Evolutionary conservation across 2,888 invertebrate genomes (phyloP).

Genomic region (Ptychoptera contaminata): DNA sequence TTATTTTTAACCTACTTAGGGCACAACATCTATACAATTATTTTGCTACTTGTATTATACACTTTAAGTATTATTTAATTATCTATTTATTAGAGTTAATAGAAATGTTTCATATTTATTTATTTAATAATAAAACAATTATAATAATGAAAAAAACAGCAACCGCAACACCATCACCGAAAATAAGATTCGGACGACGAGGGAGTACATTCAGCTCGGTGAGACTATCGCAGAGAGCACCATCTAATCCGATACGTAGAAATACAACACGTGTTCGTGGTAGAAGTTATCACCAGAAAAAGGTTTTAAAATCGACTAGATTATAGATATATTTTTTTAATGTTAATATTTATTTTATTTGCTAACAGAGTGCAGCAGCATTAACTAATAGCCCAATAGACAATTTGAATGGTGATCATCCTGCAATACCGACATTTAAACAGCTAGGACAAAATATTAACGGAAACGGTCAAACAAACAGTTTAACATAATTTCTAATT

Average conservation of each 20-base stretch:
- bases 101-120: no score
- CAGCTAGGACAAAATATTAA: no score
- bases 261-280: slow-evolving; percentile 38
- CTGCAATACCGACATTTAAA: no score
- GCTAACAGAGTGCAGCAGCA: no score
- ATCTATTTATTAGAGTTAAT: neutral
- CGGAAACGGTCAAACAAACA: no score
- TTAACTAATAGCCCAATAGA: no score
- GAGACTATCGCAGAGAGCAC: slow-evolving; percentile 35
- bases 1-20: neutral
- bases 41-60: no score
- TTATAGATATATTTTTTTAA: neutral
- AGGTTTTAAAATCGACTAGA: slow-evolving; percentile 16
- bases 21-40: no score
- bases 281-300: slow-evolving; percentile 29
- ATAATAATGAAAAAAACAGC: slow-evolving; percentile 14
- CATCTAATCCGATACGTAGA: slow-evolving; percentile 36
- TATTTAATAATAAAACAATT: neutral
- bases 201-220: slow-evolving; percentile 40
- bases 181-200: slow-evolving; percentile 27
- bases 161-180: slow-evolving; percentile 29
- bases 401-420: no score
- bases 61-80: neutral
- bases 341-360: no score
- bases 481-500: no score